Evolutionary conservation across 2,113 vertebrate species (phyloP), one percentile per base, ranked within the genome.

Genomic region (Glareola pratincola): DNA sequence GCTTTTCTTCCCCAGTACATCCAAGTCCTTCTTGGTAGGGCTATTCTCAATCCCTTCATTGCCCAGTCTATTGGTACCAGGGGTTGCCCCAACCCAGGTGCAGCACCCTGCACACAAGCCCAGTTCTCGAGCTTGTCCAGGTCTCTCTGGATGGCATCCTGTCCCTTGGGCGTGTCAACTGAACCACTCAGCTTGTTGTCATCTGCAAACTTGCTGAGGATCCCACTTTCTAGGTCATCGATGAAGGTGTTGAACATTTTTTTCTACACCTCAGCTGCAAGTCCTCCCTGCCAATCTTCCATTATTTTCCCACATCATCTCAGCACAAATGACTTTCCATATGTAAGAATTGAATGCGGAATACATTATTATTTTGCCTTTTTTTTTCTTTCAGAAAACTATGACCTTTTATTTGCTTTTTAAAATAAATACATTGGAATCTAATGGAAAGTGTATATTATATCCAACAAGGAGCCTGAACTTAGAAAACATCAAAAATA

Each of bases 361-460:
- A 74, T 81, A 60, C 12, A 45, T 64, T 47, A 36, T 36, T 47
- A 9, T 56, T 81, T 96, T 95, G 53, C n/a, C n/a, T 63, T 93
- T 63, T 77, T 85, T 92, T 68, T 26, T 32, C 16, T 26, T 92
- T 92, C 81, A 94, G 81, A 79, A 86, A 85, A 94, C 77, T 69
- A 76, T 77, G 90, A 67, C 16, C 37, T 96, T 97, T 92, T 91
- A 90, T 75, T 91, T 96, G 62, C 34, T 67, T 39, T 82, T 81
- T 7, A 15, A 84, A 91, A 66, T 37, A 57, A 76, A 21, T 36
- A 30, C 5, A 8, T 17, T 9, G 59, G 20, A 41, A 69, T n/a
- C 17, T 66, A 94, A 66, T 10, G 45, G 54, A 60, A 88, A 62
- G 51, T 34, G 8, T 34, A 4, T 54, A 16, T 57, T 68, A 16